phyloP scores from a whole-genome alignment of 2,113 vertebrate species.

The Syngnathus floridae region DNA sequence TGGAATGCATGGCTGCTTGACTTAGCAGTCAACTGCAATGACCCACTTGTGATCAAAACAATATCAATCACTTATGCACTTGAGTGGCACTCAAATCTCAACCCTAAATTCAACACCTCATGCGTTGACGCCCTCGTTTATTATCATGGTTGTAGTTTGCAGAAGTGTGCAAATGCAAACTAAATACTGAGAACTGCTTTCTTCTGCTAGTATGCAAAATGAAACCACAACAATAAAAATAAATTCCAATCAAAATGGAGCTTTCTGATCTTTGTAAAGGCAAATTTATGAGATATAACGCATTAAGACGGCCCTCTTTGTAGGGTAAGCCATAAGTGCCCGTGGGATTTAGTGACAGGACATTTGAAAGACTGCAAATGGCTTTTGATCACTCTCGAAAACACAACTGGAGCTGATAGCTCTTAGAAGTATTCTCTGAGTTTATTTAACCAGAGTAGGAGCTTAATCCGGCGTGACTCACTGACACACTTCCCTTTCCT shows the following conservation, averaged over 20 bases:
- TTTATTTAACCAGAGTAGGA: slow-evolving; percentile 39
- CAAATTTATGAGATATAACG: not conserved
- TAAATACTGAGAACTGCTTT: not conserved
- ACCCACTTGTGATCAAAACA: too few relatives aligned
- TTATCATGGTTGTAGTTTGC: not conserved
- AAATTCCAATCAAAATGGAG: not conserved
- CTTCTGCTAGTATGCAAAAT: slow-evolving; percentile 15
- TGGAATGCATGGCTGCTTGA: slow-evolving; percentile 2
- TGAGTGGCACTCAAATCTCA: too few relatives aligned
- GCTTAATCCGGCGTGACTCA: slow-evolving; percentile 38
- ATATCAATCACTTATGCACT: too few relatives aligned
- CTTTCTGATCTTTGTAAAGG: not conserved
- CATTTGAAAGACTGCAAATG: not conserved
- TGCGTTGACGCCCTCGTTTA: not conserved
- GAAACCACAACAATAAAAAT: not conserved
- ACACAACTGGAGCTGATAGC: slow-evolving; percentile 8
- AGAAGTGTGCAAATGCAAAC: not conserved
- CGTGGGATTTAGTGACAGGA: slow-evolving; percentile 9
- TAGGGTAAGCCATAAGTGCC: slow-evolving; percentile 57
- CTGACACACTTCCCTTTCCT: slow-evolving; percentile 45
- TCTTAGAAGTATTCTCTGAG: slow-evolving; percentile 22
- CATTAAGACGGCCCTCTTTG: not conserved
- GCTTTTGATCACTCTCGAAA: not conserved
- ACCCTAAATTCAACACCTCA: not conserved
- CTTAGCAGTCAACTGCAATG: not conserved